Evolutionary conservation across 2,113 vertebrate genomes (phyloP), one percentile per base, ranked within the genome.

Genomic region (Rostratula benghalensis): DNA sequence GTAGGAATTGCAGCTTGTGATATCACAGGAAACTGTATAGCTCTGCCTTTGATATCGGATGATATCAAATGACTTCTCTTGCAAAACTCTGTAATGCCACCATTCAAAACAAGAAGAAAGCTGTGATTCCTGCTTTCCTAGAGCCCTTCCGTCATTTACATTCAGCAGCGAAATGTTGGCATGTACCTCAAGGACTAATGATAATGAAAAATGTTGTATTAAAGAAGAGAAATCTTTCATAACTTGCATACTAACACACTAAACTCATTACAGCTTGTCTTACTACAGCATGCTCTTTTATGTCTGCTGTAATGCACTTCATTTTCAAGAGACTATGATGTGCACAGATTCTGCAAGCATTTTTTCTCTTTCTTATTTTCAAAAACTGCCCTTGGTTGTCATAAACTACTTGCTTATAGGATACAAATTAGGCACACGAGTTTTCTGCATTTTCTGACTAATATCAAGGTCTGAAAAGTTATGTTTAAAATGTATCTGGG

Each of bases 121-220:
- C 54, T 92, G 48, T 83, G 85, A 83, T 91, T 87, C 87, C 71
- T 86, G 87, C 43, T 77, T 81, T 95, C 79, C 68, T 93, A 50
- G 75, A 91, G 70, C 68, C 82, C 80, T 93, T 93, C 78, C 60
- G 73, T 96, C 89, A 95, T 97, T 94, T 94, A 89, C 90, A 96
- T 96, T 96, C 92, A 78, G n/a, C 56, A 93, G 56, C 1, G 0
- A 93, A 92, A 93, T 48, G 70, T 28, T 94, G 84, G 68, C 53
- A 30, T 91, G 64, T 60, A 94, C 92, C 94, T 96, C 89, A 95
- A 96, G 95, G 97, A 96, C 87, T 97, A 95, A 97, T 96, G 95
- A 94, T 96, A 97, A 96, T 96, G 95, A 96, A 95, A 96, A 93
- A 95, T 94, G 79, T 82, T 95, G 82, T 84, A 74, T 94, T 96